A percentile compares a stretch with the other conserved stretches of the same genome.
Conservation (phyloP, 2,113 vertebrate genomes). For the Ibidorhyncha struthersii region DNA sequence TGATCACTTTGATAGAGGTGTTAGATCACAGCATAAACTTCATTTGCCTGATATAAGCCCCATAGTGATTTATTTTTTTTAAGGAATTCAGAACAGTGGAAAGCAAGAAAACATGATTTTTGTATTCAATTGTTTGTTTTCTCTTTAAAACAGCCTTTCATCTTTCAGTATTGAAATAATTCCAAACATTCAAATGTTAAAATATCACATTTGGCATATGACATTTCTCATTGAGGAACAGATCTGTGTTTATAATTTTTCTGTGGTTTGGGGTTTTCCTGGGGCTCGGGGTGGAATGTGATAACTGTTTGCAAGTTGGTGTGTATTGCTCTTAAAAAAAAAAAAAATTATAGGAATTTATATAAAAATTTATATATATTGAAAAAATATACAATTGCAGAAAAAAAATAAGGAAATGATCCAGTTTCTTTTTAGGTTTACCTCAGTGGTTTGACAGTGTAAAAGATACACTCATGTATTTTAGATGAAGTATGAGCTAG, state of each 20-base stretch:
- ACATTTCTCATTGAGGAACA: neutral
- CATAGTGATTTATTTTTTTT: neutral
- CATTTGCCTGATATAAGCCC: neutral
- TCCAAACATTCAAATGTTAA: slow-evolving; percentile 13
- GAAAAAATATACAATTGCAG: neutral
- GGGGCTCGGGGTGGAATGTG: neutral
- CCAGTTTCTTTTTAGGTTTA: neutral
- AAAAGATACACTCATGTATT: neutral
- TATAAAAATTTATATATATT: neutral
- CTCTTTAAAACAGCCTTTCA: neutral
- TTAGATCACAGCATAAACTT: neutral
- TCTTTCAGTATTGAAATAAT: slow-evolving; percentile 27
- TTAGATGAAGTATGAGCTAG: neutral
- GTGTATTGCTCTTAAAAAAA: neutral
- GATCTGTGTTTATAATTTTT: neutral
- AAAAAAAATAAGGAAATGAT: neutral
- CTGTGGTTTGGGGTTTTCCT: neutral
- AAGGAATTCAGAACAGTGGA: neutral
- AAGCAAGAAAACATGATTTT: neutral
- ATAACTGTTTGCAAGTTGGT: neutral
- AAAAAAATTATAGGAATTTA: neutral
- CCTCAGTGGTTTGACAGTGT: neutral
- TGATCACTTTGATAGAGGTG: neutral
- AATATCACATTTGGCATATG: neutral
- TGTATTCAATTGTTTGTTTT: slow-evolving; percentile 30